A percentile compares a stretch with the other conserved stretches of the same genome.
These are phyloP conservation scores for Nemapogon koenigi DNA, from an alignment of 2,888 invertebrate genomes.

Conservation along the genomic window DNA sequence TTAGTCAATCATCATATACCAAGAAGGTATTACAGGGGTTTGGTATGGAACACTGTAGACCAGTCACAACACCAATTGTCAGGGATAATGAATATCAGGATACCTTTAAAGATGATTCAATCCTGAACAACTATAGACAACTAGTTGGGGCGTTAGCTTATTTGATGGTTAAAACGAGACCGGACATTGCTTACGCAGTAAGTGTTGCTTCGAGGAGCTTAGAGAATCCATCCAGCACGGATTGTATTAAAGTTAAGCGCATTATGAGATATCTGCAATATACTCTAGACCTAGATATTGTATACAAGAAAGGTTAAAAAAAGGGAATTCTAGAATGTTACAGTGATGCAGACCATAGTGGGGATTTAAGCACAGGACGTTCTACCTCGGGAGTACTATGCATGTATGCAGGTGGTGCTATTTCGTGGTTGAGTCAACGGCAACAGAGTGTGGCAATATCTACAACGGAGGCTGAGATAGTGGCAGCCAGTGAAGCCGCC, in stretches of 20 bases:
- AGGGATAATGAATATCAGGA: not conserved
- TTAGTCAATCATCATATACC: not conserved
- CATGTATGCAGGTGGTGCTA: not conserved
- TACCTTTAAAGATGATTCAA: not conserved
- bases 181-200: conserved; percentile 1
- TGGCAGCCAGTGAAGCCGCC: conserved; percentile 5
- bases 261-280: not conserved
- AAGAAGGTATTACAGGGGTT: not conserved
- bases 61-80: conserved; percentile 1
- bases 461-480: too few relatives aligned
- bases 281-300: conserved; percentile 1
- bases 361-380: not conserved
- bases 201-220: not conserved
- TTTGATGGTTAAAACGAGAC: not conserved
- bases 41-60: not conserved
- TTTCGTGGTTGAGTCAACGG: conserved; percentile 1
- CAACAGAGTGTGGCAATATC: not conserved
- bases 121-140: not conserved
- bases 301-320: not conserved
- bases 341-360: conserved; percentile 7
- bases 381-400: conserved; percentile 2
- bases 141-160: conserved; percentile 4
- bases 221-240: not conserved
- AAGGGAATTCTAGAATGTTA: not conserved
- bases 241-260: not conserved